Conservation (phyloP, 2,888 invertebrate species). For the Caradrina clavipalpis region DNA sequence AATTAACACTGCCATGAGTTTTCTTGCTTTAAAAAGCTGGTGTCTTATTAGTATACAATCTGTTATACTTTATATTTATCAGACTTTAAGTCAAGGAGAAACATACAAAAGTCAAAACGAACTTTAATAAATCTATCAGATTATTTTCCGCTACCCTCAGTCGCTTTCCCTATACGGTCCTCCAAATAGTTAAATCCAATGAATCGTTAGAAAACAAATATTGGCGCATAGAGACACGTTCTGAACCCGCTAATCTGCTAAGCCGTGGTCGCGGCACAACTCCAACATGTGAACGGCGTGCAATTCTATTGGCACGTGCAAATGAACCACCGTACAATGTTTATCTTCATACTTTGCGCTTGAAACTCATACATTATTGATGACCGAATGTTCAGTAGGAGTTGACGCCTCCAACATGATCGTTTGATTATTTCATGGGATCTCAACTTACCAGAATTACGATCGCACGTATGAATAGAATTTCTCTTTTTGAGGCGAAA, state of each 20-base stretch:
- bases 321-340: conserved; percentile 82
- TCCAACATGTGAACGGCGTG: conserved; percentile 74
- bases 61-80: too few species aligned
- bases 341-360: conserved; percentile 87
- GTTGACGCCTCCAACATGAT: conserved; percentile 72
- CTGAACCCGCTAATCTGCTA: conserved; percentile 54
- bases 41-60: too few species aligned
- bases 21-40: too few species aligned
- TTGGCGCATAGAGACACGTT: conserved; percentile 1
- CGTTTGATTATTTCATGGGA: conserved; percentile 84
- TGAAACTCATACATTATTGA: conserved; percentile 88
- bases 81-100: too few species aligned
- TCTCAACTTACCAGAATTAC: conserved; percentile 70
- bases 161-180: neutral
- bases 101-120: too few species aligned
- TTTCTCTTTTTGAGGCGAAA: conserved; percentile 47
- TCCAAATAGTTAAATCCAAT: neutral
- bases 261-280: conserved; percentile 62
- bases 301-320: conserved; percentile 81
- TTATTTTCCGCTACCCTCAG: too few species aligned
- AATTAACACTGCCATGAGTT: too few species aligned
- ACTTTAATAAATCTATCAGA: too few species aligned
- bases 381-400: conserved; percentile 74
- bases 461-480: conserved; percentile 68
- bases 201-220: conserved; percentile 39